A percentile compares a stretch with the other conserved stretches of the same genome.
Conservation (phyloP, 2,797 vertebrate genomes). For the Tapirus indicus region DNA sequence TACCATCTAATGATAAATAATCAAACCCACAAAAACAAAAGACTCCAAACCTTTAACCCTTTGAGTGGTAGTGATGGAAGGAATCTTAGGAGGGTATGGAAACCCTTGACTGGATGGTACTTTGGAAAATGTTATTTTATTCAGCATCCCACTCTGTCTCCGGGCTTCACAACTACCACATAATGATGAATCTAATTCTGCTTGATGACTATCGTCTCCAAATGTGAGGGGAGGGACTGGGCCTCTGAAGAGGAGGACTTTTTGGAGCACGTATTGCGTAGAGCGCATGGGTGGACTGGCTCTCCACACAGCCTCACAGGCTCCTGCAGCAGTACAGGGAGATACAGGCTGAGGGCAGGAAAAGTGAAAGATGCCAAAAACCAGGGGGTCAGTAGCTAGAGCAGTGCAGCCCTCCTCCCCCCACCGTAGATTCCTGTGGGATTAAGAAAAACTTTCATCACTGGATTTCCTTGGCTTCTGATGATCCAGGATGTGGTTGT, state of each 20-base stretch:
- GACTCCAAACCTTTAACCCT: not conserved
- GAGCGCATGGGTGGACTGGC: not conserved
- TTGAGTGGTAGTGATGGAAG: not conserved
- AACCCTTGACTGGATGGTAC: not conserved
- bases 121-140: constrained; percentile 12
- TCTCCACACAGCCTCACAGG: not conserved
- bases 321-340: not conserved
- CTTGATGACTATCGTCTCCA: not conserved
- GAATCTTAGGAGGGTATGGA: not conserved
- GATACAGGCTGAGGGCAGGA: not conserved
- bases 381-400: not conserved
- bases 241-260: not conserved
- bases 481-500: constrained; percentile 25
- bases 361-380: not conserved
- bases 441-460: constrained; percentile 33
- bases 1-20: not conserved
- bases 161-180: not conserved
- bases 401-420: too few relatives aligned
- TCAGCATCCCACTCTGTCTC: not conserved
- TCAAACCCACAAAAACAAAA: not conserved
- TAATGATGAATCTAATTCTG: not conserved
- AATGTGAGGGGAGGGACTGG: not conserved
- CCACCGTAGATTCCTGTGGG: not conserved
- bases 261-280: not conserved
- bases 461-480: constrained; percentile 1